These are phyloP conservation scores for Acleris cristana DNA, from an alignment of 2,888 invertebrate species.

Conservation along the genomic window DNA sequence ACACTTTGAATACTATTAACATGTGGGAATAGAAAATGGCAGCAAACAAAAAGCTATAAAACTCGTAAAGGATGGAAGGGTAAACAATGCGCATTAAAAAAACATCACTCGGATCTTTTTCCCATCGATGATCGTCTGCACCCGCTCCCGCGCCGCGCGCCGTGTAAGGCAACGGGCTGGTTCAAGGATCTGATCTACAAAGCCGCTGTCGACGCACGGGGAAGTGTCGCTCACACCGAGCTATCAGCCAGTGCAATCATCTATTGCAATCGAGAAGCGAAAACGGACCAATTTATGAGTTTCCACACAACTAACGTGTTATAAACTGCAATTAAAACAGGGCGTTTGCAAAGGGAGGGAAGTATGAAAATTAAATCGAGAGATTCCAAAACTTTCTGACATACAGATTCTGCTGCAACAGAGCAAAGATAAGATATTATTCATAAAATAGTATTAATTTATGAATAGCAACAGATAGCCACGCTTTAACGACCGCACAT, in stretches of 20 bases:
- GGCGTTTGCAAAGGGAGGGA: too few relatives aligned
- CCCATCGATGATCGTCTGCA: conserved; percentile 25
- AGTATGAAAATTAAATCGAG: too few relatives aligned
- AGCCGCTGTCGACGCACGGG: conserved; percentile 22
- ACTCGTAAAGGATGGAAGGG: not conserved
- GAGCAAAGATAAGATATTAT: conserved; percentile 11
- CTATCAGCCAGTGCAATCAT: not conserved
- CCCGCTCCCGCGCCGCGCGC: conserved; percentile 20
- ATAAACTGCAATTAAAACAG: too few relatives aligned
- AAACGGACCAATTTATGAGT: not conserved
- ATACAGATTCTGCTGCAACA: conserved; percentile 17
- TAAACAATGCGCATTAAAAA: not conserved
- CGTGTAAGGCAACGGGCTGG: conserved; percentile 30
- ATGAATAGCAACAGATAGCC: conserved; percentile 28
- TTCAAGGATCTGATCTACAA: conserved; percentile 31
- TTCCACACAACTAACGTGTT: not conserved
- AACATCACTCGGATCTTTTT: not conserved
- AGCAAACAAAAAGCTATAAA: not conserved
- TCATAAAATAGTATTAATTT: conserved; percentile 29
- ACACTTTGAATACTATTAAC: too few relatives aligned
- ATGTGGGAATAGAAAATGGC: not conserved
- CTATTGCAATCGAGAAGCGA: not conserved
- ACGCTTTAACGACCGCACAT: conserved; percentile 22
- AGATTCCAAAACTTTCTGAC: not conserved
- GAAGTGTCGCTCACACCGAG: conserved; percentile 10